Evolutionary conservation across 2,888 invertebrate genomes (phyloP), one percentile per base, ranked within the genome.

Genomic region (Esperia sulphurella): DNA sequence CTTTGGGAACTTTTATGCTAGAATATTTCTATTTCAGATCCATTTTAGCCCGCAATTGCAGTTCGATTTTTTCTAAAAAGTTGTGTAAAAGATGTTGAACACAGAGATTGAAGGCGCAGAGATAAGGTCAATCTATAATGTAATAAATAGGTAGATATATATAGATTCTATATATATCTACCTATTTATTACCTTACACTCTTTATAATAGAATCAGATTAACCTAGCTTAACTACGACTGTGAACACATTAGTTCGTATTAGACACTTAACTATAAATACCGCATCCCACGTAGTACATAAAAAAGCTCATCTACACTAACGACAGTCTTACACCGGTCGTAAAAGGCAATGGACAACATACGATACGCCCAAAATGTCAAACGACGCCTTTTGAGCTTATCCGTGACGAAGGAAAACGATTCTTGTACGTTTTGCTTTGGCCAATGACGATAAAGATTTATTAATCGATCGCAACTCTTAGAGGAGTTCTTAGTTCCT

Each of bases 171-270:
- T 21, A 21, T 2, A 5, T 21, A 21, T 21, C 5, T 5, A 21
- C 21, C 21, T 21, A 21, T 21, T n/a, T 42, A 40, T 65, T n/a
- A n/a, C n/a, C n/a, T 60, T 68, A 58, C 59, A 60, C 63, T 61
- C 62, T 42, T 21, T 39, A 29, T 59, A 55, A 61, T 63, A 53
- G 68, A 66, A 77, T 66, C 65, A 67, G 55, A 57, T n/a, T n/a
- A n/a, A n/a, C 63, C 58, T 59, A 57, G 60, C 61, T 57, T 56
- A 33, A 40, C 41, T 6, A 42, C 39, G 48, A 48, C 48, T 46
- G 30, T 9, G 29, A 8, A 30, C 48, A 31, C 47, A 51, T 51
- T 49, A 46, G 33, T 49, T 46, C 46, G 40, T 46, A 49, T 52
- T 49, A 43, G 46, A 50, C 46, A 35, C n/a, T n/a, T 35, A 35